A percentile compares a stretch with the other conserved stretches of the same genome.
Evolutionary conservation across 2,888 invertebrate species (phyloP).

Genomic region (Drosophila aldrichi): DNA sequence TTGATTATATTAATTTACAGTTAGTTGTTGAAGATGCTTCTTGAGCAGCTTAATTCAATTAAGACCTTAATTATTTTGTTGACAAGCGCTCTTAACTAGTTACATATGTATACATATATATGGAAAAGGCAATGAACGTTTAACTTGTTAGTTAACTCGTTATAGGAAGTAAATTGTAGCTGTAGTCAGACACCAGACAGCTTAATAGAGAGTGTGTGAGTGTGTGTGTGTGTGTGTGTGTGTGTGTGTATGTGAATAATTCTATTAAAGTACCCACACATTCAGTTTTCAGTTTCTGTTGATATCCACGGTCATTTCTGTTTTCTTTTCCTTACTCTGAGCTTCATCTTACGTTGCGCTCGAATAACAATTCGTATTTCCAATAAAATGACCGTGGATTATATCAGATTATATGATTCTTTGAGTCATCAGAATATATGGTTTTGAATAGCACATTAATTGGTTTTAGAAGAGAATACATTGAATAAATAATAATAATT

Average conservation of each 20-base stretch:
- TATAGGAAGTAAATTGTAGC: constrained; percentile 16
- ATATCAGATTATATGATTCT: not conserved
- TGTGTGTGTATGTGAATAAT: not conserved
- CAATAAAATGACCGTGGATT: not conserved
- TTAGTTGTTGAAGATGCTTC: not conserved
- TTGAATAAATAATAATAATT: not conserved
- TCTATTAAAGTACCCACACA: not conserved
- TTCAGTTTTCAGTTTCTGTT: constrained; percentile 6
- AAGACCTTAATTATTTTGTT: constrained; percentile 63
- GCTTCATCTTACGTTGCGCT: not conserved
- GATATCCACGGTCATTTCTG: not conserved
- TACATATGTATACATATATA: too few relatives aligned
- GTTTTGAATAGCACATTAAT: not conserved
- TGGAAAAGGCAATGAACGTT: constrained; percentile 61
- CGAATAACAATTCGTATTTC: constrained; percentile 1
- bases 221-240: too few relatives aligned
- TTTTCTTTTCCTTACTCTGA: not conserved
- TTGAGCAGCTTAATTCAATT: constrained; percentile 53
- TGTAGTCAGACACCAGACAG: not conserved
- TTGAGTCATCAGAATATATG: not conserved
- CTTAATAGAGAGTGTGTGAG: not conserved
- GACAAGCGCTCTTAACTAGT: constrained; percentile 28
- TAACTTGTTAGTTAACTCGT: constrained; percentile 12
- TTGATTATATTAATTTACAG: not conserved
- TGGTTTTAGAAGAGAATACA: not conserved